phyloP scores from a whole-genome alignment of 2,797 vertebrate species.

The Antennarius maculatus region DNA sequence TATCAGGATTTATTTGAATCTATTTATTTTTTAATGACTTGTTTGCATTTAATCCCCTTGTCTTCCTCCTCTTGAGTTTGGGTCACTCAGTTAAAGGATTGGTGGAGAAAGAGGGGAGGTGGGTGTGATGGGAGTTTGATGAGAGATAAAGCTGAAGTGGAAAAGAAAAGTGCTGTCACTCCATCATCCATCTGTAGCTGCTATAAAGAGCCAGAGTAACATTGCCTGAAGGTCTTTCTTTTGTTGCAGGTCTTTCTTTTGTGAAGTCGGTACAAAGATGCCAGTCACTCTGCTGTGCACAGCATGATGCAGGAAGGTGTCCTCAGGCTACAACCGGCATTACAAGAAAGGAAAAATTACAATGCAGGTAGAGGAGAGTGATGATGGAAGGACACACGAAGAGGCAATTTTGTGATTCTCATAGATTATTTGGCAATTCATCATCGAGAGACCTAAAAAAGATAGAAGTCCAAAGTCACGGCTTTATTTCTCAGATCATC shows the following conservation, averaged over 20 bases:
- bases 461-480: constrained; percentile 10
- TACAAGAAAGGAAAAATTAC: constrained; percentile 31
- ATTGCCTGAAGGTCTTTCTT: constrained; percentile 58
- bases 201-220: constrained; percentile 42
- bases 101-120: not conserved
- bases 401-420: constrained; percentile 5
- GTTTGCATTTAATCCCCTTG: constrained; percentile 1
- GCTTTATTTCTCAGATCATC: not conserved
- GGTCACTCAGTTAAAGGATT: not conserved
- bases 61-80: not conserved
- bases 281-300: constrained; percentile 42
- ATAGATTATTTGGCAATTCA: not conserved
- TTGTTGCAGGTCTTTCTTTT: constrained; percentile 67
- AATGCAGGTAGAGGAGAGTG: constrained; percentile 39
- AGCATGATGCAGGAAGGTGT: constrained; percentile 30
- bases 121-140: no score
- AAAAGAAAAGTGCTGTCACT: constrained; percentile 39
- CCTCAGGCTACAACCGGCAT: constrained; percentile 49
- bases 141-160: constrained; percentile 35
- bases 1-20: constrained; percentile 5
- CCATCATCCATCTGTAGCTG: constrained; percentile 33
- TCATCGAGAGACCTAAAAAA: not conserved
- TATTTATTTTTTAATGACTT: not conserved
- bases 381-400: constrained; percentile 13
- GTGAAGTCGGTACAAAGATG: constrained; percentile 55